These are phyloP conservation scores for Lathamus discolor DNA, from an alignment of 2,113 vertebrate species.

Conservation along the genomic window DNA sequence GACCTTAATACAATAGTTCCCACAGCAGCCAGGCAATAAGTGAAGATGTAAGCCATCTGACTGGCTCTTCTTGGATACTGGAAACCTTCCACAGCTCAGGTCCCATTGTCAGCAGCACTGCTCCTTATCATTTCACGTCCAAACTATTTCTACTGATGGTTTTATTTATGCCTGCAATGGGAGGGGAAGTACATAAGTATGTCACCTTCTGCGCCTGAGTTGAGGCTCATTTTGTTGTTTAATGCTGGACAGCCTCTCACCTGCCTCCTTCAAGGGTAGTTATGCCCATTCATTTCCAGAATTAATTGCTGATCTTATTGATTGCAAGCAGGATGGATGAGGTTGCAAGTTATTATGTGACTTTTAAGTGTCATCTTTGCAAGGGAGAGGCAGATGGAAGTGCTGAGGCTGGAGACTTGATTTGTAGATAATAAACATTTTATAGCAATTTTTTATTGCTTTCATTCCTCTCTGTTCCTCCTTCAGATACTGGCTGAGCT, in stretches of 20 bases:
- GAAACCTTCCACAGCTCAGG: neutral
- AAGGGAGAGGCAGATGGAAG: neutral
- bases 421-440: constrained; percentile 25
- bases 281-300: neutral
- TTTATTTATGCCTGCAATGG: neutral
- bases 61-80: neutral
- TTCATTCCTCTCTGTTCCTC: constrained; percentile 25
- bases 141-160: neutral
- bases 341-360: neutral
- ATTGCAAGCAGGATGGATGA: neutral
- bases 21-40: neutral
- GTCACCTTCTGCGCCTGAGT: neutral
- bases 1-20: neutral
- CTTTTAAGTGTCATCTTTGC: neutral
- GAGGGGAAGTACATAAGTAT: neutral
- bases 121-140: neutral
- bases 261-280: neutral
- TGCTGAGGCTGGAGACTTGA: neutral
- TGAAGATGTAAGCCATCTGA: neutral
- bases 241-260: neutral
- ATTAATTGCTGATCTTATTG: neutral
- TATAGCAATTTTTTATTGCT: neutral
- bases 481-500: neutral
- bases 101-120: neutral
- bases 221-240: neutral